Percentiles rank a stretch among this genome's conserved stretches.
Conservation (phyloP, 2,888 invertebrate species). For the Cosmia trapezina region DNA sequence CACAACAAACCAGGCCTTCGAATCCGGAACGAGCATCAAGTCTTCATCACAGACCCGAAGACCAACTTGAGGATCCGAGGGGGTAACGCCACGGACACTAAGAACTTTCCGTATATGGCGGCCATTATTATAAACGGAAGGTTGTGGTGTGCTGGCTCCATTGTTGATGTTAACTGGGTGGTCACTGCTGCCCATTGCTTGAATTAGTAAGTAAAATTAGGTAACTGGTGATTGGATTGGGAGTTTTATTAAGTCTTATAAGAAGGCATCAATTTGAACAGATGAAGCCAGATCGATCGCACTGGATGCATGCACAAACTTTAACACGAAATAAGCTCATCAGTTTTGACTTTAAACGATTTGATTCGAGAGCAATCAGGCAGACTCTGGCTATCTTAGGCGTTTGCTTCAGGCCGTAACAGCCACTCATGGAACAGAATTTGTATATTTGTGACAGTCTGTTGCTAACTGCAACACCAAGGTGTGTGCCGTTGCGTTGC, state of each 20-base stretch:
- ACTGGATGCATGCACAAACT: not conserved
- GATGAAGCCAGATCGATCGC: not conserved
- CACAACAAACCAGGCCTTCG: conserved; percentile 20
- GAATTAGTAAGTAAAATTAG: conserved; percentile 81
- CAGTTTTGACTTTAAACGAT: not conserved
- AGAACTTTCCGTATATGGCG: conserved; percentile 85
- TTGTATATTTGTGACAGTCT: not conserved
- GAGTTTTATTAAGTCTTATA: not conserved
- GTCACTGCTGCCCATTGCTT: conserved; percentile 87
- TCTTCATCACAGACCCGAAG: conserved; percentile 58
- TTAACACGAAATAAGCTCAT: not conserved
- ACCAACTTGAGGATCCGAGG: conserved; percentile 72
- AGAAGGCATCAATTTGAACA: not conserved
- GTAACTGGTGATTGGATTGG: not conserved
- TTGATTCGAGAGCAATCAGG: not conserved
- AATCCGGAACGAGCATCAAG: conserved; percentile 49
- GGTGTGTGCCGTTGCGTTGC: not conserved
- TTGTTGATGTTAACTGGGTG: conserved; percentile 86
- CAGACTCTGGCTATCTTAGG: not conserved
- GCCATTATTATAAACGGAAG: conserved; percentile 85
- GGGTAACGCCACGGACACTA: conserved; percentile 77
- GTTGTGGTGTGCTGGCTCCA: conserved; percentile 85
- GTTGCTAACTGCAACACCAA: not conserved
- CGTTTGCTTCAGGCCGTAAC: not conserved
- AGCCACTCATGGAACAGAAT: not conserved